Percentiles rank a stretch among this genome's conserved stretches.
Conservation (phyloP, 1,140 invertebrate species). For the Leptoteleia sp. region DNA sequence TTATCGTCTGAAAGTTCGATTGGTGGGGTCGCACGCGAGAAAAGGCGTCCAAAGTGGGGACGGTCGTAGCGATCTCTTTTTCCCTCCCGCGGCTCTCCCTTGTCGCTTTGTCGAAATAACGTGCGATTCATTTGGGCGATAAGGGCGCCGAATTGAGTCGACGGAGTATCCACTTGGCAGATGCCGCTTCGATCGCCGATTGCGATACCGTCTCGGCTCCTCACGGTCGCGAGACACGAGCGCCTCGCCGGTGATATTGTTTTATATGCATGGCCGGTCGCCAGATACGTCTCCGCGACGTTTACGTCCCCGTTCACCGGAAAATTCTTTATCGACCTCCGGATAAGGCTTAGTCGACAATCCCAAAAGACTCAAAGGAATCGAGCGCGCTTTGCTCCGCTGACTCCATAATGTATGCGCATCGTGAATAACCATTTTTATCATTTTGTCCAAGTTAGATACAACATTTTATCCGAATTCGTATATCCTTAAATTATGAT, state of each 20-base stretch:
- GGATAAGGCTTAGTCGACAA: conserved; percentile 61
- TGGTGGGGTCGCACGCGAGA: too few species aligned
- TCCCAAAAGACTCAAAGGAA: conserved; percentile 57
- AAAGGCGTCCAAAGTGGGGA: too few species aligned
- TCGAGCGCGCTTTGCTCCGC: conserved; percentile 46
- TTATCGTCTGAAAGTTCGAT: too few species aligned
- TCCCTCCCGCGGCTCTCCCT: too few species aligned
- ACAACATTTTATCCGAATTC: not conserved
- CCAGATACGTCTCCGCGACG: conserved; percentile 52
- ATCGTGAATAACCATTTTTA: conserved; percentile 57
- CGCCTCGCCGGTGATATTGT: conserved; percentile 37
- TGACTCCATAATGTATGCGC: conserved; percentile 50
- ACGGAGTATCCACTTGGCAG: conserved; percentile 13
- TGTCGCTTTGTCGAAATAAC: too few species aligned
- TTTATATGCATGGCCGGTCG: conserved; percentile 60
- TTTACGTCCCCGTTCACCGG: conserved; percentile 39
- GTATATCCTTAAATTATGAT: not conserved
- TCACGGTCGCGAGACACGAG: conserved; percentile 18
- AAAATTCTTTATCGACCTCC: conserved; percentile 61
- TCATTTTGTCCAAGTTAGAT: conserved; percentile 38
- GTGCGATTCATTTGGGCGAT: too few species aligned
- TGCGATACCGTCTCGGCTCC: conserved; percentile 18
- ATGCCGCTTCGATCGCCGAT: conserved; percentile 16
- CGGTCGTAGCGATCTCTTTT: too few species aligned
- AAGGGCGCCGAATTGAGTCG: too few species aligned